Evolutionary conservation across 2,888 invertebrate species (phyloP), one percentile per base, ranked within the genome.

Genomic region (Tortrix viridana): DNA sequence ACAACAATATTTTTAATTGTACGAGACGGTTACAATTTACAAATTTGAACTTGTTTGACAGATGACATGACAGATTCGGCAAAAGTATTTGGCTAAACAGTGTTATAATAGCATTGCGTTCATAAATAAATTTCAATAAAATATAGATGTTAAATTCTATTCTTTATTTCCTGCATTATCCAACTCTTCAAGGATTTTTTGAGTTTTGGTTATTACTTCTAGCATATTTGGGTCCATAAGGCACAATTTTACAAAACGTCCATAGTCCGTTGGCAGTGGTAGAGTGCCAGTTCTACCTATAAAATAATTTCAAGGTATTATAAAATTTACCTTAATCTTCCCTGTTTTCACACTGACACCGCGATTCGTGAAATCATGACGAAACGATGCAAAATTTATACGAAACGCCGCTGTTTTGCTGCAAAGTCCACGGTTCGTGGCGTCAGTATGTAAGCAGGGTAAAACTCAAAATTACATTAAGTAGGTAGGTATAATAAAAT

Each of bases 221-320:
- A 85, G 84, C 69, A 90, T 89, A 1, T 65, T 69, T n/a, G 91
- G 91, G 69, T 91, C 91, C 18, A 90, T 58, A 20, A 91, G 66
- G 68, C 89, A 88, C 5, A 89, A 43, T 68, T 82, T 88, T 1
- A 89, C 71, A 67, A 90, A 89, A 65, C 80, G 78, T 2, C 60
- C 72, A 47, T 79, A 84, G 3, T 76, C 69, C 16, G 65, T 38
- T 9, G 86, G 84, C n/a, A 81, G 50, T 5, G 65, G 53, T 3
- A 50, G 20, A 23, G 67, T 19, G 19, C 50, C 47, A 18, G 47
- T 56, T 38, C 18, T 50, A 4, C 46, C 62, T 62, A 20, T 19
- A 19, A 46, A 46, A 46, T 20, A 47, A 22, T 20, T 14, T 14
- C 14, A 2, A 4, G 1, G 20, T 12, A 46, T 3, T 19, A 46